Evolutionary conservation across 2,888 invertebrate genomes (phyloP).

Genomic region (Drosophila helvetica): DNA sequence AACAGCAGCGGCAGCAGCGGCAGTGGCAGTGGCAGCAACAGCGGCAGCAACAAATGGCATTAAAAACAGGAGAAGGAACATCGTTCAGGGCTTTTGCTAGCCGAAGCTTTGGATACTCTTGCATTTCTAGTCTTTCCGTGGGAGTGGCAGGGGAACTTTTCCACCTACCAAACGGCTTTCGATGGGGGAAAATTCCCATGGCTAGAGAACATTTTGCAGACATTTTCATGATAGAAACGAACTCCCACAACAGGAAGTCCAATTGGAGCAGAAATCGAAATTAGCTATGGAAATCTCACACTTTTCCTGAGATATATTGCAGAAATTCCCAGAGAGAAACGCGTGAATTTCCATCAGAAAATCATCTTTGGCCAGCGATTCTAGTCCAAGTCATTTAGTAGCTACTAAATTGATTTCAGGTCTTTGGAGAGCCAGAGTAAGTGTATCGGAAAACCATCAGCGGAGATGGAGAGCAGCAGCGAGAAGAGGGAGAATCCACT

Average conservation of each 20-base stretch:
- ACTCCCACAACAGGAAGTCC: too few species aligned
- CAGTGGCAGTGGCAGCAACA: conserved; percentile 28
- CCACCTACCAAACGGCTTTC: neutral
- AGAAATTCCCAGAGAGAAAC: neutral
- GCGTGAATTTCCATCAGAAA: neutral
- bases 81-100: too few species aligned
- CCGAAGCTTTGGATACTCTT: neutral
- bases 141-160: neutral
- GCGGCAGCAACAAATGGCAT: conserved; percentile 50
- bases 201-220: too few species aligned
- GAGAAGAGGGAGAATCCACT: conserved; percentile 70
- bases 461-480: conserved; percentile 42
- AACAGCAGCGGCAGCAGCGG: conserved; percentile 42
- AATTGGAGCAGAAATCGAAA: too few species aligned
- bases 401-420: too few species aligned
- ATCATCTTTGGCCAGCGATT: too few species aligned
- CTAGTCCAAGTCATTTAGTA: too few species aligned
- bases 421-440: conserved; percentile 13
- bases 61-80: conserved; percentile 35
- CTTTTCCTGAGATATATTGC: too few species aligned
- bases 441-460: conserved; percentile 19
- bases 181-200: neutral
- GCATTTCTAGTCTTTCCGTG: neutral
- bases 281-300: too few species aligned
- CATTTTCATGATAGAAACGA: too few species aligned